A percentile compares a stretch with the other conserved stretches of the same genome.
phyloP scores from a whole-genome alignment of 2,113 vertebrate genomes.

The Cephalophus harveyi region DNA sequence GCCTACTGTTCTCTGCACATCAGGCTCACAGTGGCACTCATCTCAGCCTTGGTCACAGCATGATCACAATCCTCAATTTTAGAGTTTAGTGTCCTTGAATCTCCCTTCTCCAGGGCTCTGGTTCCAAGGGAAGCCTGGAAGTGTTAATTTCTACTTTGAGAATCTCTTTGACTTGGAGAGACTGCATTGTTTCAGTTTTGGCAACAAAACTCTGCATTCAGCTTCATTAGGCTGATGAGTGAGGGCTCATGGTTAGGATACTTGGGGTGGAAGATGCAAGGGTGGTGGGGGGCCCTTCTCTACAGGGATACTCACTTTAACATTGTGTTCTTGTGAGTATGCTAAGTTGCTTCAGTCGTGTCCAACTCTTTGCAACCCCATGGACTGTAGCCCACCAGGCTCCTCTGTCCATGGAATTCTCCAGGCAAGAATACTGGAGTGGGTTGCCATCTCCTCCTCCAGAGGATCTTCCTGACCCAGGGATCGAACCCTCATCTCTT shows the following conservation, averaged over 20 bases:
- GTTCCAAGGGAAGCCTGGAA: not conserved
- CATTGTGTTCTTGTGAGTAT: not conserved
- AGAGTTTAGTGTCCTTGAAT: not conserved
- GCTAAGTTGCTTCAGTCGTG: not conserved
- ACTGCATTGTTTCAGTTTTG: not conserved
- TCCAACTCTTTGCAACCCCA: not conserved
- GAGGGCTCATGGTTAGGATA: not conserved
- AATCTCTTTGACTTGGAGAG: not conserved
- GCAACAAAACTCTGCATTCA: not conserved
- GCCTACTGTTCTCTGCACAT: not conserved
- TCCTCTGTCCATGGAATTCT: not conserved
- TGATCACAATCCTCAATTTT: not conserved
- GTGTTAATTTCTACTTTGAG: not conserved
- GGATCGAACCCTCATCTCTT: not conserved
- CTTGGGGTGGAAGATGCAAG: too few species aligned
- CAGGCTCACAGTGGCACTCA: accelerated
- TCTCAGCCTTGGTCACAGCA: not conserved
- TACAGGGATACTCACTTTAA: not conserved
- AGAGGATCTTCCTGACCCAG: not conserved
- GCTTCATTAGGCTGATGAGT: not conserved
- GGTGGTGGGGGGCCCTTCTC: not conserved
- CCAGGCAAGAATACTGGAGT: not conserved
- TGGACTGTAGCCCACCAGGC: not conserved
- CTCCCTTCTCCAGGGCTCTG: not conserved
- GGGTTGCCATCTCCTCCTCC: not conserved